phyloP scores from a whole-genome alignment of 2,797 vertebrate species.

The Alcedo atthis region DNA sequence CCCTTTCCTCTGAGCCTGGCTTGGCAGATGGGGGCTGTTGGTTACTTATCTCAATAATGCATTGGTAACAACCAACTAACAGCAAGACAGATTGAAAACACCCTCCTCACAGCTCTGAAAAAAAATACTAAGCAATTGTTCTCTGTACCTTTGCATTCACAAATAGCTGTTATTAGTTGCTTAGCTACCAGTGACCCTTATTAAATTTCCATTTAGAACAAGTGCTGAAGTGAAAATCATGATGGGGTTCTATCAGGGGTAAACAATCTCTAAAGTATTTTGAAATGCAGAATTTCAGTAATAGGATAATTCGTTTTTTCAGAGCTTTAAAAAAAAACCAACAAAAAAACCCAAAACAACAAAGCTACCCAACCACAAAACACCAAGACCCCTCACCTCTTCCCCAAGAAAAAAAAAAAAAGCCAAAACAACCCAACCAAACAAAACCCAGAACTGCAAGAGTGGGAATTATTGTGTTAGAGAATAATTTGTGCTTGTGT shows the following conservation, averaged over 20 bases:
- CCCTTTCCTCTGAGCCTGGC: background rate
- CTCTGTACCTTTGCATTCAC: background rate
- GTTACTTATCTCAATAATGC: background rate
- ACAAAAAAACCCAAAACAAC: too few relatives aligned
- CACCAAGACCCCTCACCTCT: background rate
- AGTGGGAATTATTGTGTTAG: background rate
- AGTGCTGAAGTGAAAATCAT: background rate
- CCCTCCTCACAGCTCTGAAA: background rate
- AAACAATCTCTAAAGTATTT: background rate
- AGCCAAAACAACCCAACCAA: background rate
- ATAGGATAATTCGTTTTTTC: background rate
- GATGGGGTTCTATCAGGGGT: background rate
- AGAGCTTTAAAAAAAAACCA: background rate
- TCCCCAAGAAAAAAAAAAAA: too few relatives aligned
- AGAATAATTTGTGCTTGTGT: background rate
- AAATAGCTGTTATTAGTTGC: slow-evolving; percentile 63
- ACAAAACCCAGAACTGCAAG: background rate
- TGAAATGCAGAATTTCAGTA: background rate
- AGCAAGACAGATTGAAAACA: background rate
- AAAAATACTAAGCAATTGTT: slow-evolving; percentile 8
- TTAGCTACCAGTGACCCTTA: slow-evolving; percentile 66
- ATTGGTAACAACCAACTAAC: slow-evolving; percentile 13
- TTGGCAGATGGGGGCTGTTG: background rate
- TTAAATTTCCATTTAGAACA: slow-evolving; percentile 35
- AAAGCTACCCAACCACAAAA: background rate